A percentile compares a stretch with the other conserved stretches of the same genome.
These are phyloP conservation scores for Idaea dimidiata DNA, from an alignment of 2,888 invertebrate genomes.

Conservation along the genomic window DNA sequence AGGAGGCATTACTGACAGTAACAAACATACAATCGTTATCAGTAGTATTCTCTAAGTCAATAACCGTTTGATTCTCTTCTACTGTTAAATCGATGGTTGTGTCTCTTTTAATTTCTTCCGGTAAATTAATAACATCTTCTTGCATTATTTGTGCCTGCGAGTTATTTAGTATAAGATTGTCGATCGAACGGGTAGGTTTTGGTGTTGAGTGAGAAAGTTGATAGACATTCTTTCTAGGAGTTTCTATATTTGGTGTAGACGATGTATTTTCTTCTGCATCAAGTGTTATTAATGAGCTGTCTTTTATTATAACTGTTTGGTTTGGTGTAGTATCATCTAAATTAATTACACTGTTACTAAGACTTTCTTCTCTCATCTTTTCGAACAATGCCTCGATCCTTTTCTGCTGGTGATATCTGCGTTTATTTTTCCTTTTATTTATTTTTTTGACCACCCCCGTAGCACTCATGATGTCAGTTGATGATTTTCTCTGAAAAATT, in stretches of 20 bases:
- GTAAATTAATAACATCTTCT: constrained; percentile 40
- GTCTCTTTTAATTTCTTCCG: constrained; percentile 52
- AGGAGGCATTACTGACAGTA: constrained; percentile 39
- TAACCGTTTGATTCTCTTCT: constrained; percentile 29
- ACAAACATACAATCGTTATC: constrained; percentile 49
- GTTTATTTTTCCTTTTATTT: constrained; percentile 26
- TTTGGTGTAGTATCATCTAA: background rate
- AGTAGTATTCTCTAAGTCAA: constrained; percentile 47
- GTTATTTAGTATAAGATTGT: constrained; percentile 29
- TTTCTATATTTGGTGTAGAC: constrained; percentile 21
- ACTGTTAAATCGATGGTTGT: constrained; percentile 67
- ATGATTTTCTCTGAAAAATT: constrained; percentile 37
- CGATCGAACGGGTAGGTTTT: constrained; percentile 23
- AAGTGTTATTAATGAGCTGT: constrained; percentile 34
- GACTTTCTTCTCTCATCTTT: constrained; percentile 33
- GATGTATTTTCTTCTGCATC: constrained; percentile 40
- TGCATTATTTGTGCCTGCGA: constrained; percentile 28
- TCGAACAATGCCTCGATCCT: constrained; percentile 40
- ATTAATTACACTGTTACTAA: background rate
- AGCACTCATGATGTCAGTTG: constrained; percentile 23
- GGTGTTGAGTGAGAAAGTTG: constrained; percentile 55
- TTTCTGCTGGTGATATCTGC: constrained; percentile 28
- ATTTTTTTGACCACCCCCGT: constrained; percentile 9
- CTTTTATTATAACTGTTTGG: constrained; percentile 2
- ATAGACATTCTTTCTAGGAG: constrained; percentile 32